phyloP scores from a whole-genome alignment of 2,797 vertebrate species.

The Centropyge bicolor region DNA sequence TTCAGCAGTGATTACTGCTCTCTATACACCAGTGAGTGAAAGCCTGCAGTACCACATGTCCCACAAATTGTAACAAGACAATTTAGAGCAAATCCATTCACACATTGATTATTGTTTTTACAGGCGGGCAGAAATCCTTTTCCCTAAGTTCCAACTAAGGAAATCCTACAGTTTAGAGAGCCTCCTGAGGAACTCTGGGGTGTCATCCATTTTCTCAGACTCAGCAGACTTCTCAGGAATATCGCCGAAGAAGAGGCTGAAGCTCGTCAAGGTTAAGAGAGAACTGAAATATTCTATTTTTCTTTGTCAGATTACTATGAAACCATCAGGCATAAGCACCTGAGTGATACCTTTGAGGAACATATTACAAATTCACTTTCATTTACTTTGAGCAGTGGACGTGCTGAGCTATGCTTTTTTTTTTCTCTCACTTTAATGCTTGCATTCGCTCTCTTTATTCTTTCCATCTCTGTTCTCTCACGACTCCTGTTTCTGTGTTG shows the following conservation, averaged over 20 bases:
- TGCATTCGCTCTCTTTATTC: not conserved
- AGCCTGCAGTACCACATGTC: slow-evolving; percentile 25
- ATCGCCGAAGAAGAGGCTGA: slow-evolving; percentile 16
- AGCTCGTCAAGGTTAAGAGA: slow-evolving; percentile 34
- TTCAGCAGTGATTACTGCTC: slow-evolving; percentile 72
- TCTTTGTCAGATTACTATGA: not conserved
- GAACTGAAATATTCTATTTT: not conserved
- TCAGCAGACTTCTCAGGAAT: slow-evolving; percentile 30
- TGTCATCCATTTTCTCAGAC: slow-evolving; percentile 47
- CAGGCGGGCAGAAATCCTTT: slow-evolving; percentile 63
- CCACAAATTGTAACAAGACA: slow-evolving; percentile 58
- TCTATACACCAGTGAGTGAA: slow-evolving; percentile 47
- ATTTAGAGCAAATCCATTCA: slow-evolving; percentile 64
- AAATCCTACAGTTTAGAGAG: slow-evolving; percentile 48
- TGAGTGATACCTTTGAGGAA: not conserved
- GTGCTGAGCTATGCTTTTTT: not conserved
- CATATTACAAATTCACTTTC: not conserved
- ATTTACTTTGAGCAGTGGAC: not conserved
- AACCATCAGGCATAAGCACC: not conserved
- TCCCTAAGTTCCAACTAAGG: slow-evolving; percentile 51
- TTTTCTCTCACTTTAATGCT: no score
- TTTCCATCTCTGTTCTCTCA: not conserved
- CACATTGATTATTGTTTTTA: slow-evolving; percentile 64
- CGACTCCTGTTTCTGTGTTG: not conserved
- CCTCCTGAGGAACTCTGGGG: slow-evolving; percentile 37